phyloP scores from a whole-genome alignment of 2,888 invertebrate genomes.

The Apamea crenata region DNA sequence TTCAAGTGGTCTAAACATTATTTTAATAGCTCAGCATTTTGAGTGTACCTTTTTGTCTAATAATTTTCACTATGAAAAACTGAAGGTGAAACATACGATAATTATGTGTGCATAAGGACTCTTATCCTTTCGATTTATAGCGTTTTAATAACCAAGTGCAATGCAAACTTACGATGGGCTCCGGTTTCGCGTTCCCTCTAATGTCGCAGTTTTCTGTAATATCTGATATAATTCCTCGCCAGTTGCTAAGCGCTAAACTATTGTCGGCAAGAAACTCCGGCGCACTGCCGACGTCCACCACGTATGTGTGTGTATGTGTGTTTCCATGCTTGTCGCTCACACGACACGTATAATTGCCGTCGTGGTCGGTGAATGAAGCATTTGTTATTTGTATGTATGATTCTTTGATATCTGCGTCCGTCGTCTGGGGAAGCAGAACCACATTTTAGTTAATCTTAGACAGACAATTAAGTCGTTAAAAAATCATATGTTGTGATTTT shows the following conservation, averaged over 20 bases:
- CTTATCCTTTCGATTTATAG: background rate
- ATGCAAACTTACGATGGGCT: slow-evolving; percentile 46
- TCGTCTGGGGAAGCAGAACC: slow-evolving; percentile 35
- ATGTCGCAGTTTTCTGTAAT: slow-evolving; percentile 43
- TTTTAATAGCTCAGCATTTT: background rate
- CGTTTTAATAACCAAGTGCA: background rate
- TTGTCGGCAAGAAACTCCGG: slow-evolving; percentile 21
- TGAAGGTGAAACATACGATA: background rate
- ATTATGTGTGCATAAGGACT: background rate
- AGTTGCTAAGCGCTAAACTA: slow-evolving; percentile 31
- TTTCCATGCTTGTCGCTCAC: slow-evolving; percentile 59
- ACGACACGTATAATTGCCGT: slow-evolving; percentile 67
- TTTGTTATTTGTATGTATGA: slow-evolving; percentile 30
- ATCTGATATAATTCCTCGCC: slow-evolving; percentile 45
- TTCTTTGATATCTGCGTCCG: slow-evolving; percentile 20
- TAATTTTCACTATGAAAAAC: background rate
- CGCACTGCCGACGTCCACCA: slow-evolving; percentile 56
- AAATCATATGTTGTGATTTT: background rate
- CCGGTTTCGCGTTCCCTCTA: slow-evolving; percentile 31
- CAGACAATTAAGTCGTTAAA: background rate
- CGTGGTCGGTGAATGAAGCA: slow-evolving; percentile 16
- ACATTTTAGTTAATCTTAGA: background rate
- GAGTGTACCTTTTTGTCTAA: background rate
- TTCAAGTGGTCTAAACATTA: background rate
- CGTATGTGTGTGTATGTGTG: slow-evolving; percentile 56